Evolutionary conservation across 2,888 invertebrate genomes (phyloP).

Genomic region (Monochamus alternatus): DNA sequence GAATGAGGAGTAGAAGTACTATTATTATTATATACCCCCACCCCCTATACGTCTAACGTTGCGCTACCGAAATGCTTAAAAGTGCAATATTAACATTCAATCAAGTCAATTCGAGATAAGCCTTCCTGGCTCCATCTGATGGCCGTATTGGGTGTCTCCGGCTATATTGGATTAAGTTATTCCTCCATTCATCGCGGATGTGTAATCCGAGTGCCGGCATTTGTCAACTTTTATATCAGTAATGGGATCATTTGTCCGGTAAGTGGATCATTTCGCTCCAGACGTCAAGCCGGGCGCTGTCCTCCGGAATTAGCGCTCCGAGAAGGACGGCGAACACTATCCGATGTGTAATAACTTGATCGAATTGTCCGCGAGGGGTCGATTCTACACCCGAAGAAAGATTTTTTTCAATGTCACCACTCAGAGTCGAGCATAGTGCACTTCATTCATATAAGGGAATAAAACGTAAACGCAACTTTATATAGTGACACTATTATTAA

Average conservation of each 20-base stretch:
- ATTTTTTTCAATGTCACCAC: background rate
- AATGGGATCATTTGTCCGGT: slow-evolving; percentile 68
- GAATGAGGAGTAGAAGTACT: no score
- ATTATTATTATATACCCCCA: no score
- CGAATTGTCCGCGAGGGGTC: background rate
- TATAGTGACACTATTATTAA: no score
- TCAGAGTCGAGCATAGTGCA: no score
- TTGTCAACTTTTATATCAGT: slow-evolving; percentile 70
- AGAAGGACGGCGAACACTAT: background rate
- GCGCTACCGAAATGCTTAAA: no score
- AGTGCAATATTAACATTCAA: no score
- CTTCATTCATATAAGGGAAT: no score
- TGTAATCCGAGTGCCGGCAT: slow-evolving; percentile 62
- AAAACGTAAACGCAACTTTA: no score
- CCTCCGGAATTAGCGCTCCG: slow-evolving; percentile 55
- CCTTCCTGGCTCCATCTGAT: no score
- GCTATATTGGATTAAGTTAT: slow-evolving; percentile 56
- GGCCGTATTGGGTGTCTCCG: slow-evolving; percentile 23
- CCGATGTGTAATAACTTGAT: slow-evolving; percentile 23
- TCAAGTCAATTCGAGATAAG: no score
- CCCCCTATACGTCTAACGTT: no score
- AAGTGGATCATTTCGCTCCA: slow-evolving; percentile 61
- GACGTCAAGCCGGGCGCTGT: slow-evolving; percentile 55
- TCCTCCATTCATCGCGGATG: slow-evolving; percentile 47
- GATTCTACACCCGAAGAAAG: background rate